These are phyloP conservation scores for Diadema setosum DNA, from an alignment of 35 echinoderm and acorn worm species.

Conservation along the genomic window DNA sequence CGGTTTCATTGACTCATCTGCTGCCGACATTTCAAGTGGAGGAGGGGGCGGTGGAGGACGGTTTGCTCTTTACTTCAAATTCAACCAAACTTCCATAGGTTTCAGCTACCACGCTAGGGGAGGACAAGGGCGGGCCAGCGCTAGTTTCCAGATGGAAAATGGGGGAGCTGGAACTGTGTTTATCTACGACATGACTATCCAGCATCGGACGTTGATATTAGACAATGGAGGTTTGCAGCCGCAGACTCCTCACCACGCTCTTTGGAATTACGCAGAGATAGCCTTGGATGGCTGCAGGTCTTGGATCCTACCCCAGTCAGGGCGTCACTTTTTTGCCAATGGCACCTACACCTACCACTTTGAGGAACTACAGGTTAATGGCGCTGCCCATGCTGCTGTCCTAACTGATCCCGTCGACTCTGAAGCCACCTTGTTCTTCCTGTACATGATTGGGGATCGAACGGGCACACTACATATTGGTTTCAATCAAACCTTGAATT, in stretches of 20 bases:
- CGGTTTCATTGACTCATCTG: conserved; percentile 20
- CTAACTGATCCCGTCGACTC: conserved; percentile 67
- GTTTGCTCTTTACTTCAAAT: conserved; percentile 79
- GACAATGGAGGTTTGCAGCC: conserved; percentile 83
- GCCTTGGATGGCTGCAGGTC: conserved; percentile 70
- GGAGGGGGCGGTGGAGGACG: conserved; percentile 81
- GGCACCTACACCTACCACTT: conserved; percentile 71
- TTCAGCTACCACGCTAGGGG: conserved; percentile 82
- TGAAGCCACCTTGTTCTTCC: conserved; percentile 59
- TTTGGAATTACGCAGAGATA: conserved; percentile 62
- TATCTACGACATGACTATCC: conserved; percentile 72
- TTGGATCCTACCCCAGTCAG: conserved; percentile 86
- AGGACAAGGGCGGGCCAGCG: conserved; percentile 12
- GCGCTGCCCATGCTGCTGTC: conserved; percentile 71
- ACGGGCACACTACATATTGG: conserved; percentile 83
- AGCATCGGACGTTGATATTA: conserved; percentile 77
- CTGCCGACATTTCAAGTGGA: neutral
- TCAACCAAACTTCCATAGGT: conserved; percentile 69
- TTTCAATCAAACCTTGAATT: conserved; percentile 54
- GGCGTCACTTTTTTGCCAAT: conserved; percentile 75
- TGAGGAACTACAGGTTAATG: conserved; percentile 91
- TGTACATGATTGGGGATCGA: conserved; percentile 93
- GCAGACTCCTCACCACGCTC: conserved; percentile 6
- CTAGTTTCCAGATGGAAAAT: conserved; percentile 66
- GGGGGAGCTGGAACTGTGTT: conserved; percentile 84